Evolutionary conservation across 1,140 invertebrate genomes (phyloP), one percentile per base, ranked within the genome.

Genomic region (Chironomus tepperi): DNA sequence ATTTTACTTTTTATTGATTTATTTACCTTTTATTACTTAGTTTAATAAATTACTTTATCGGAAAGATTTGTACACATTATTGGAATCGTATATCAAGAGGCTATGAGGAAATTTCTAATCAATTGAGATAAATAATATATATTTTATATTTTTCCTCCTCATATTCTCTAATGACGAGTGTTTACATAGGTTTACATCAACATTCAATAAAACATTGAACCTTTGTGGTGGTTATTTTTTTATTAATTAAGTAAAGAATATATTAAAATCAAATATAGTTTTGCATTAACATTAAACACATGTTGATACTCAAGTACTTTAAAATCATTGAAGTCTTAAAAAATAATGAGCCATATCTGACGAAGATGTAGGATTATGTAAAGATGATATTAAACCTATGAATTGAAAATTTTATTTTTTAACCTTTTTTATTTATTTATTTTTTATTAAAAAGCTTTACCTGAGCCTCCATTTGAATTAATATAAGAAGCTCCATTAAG

Each of bases 281-380:
- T 34, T 34, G 24, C 5, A 34, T 34, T 34, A 34, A 34, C 24
- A 34, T 5, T 34, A 34, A 34, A 34, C 24, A 34, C 24, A 34
- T 34, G 24, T 1, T 34, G 24, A 34, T 34, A 34, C 24, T 1
- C 5, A 34, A 34, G 24, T 34, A 34, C 12, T 57, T 67, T 70
- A 70, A 70, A 70, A 70, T 70, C 65, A 70, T 70, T 70, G 65
- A 10, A 70, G 65, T 70, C 65, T 18, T 10, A 70, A 18, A 70
- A 70, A 70, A 16, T 70, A 70, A 70, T 70, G 65, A 21, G 65
- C 65, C 65, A 70, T 70, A 21, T 70, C 65, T 18, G 64, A 15
- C 7, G 65, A 70, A 10, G 65, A 70, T 57, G 47, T 5, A 18
- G 65, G 65, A 70, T 70, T 70, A 21, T 70, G 65, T 7, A 70